Base-by-base conservation (phyloP, 2,113 vertebrate genomes). In the Austrofundulus limnaeus region DNA sequence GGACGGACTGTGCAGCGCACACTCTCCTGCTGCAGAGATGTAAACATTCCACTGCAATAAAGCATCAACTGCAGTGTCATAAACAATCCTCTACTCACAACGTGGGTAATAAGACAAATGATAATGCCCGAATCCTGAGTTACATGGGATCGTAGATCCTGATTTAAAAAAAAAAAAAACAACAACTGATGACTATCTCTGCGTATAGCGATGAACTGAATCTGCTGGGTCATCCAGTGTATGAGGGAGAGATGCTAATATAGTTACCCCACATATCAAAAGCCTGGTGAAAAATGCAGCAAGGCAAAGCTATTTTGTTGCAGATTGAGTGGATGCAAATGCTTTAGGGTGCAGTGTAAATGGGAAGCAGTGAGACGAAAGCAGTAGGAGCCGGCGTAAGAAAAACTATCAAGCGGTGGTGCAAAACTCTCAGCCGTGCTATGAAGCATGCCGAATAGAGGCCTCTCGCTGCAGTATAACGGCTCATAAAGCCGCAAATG, bases 401-500 rank as follows among this genome's bases (percentile, higher is more conserved):
- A 87, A 88, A 90, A 90, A 87, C 84, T 90, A 92, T 92, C 89
- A 88, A 82, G 88, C 83, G 81, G 72, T 78, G 77, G 83, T 84
- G 87, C 88, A 86, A 80, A 87, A 86, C 81, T 86, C 85, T 90
- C 81, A 59, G 85, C 90, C 61, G 87, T 50, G 83, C 89, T 81
- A 66, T 79, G 86, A 82, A 92, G 91, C 90, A 86, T 91, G 89
- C 78, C 85, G 84, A 91, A 92, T 90, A 89, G 89, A 90, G 88
- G 89, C 85, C 90, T 90, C 89, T 82, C 69, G 45, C 87, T 80
- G 91, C 89, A 90, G 88, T 92, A 92, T 90, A 92, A 92, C 84
- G 90, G 85, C 90, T 92, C 91, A 92, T 92, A 89, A 90, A 92
- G 90, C 88, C 67, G 80, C 89, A 91, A 92, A 92, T 92, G 90